These are phyloP conservation scores for Zelleria hepariella DNA, from an alignment of 2,888 invertebrate genomes.

Conservation along the genomic window DNA sequence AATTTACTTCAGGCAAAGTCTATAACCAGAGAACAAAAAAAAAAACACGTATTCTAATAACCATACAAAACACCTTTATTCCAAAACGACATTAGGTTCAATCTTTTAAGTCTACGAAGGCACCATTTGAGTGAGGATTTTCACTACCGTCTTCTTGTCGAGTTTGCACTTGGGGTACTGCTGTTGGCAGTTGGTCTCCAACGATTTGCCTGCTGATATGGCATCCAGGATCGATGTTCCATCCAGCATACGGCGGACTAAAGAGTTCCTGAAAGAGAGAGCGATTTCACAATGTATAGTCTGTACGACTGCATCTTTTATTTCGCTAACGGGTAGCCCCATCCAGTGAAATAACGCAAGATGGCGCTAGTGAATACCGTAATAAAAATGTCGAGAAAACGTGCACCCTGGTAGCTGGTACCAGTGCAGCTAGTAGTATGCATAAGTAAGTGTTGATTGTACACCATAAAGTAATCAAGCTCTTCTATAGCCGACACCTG, in stretches of 20 bases:
- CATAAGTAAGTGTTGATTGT: no score
- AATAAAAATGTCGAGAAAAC: no score
- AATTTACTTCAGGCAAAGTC: no score
- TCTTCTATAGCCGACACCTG: no score
- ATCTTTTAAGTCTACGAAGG: slow-evolving; percentile 48
- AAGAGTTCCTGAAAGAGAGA: slow-evolving; percentile 71
- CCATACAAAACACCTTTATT: neutral
- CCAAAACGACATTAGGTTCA: no score
- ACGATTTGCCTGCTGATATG: slow-evolving; percentile 74
- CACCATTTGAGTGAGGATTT: slow-evolving; percentile 77
- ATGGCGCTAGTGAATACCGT: no score
- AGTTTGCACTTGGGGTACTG: slow-evolving; percentile 78
- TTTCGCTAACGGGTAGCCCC: no score
- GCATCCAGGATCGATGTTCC: slow-evolving; percentile 81
- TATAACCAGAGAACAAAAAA: neutral
- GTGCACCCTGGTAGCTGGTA: no score
- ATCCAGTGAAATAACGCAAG: no score
- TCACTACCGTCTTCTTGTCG: slow-evolving; percentile 76
- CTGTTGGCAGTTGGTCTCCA: slow-evolving; percentile 71
- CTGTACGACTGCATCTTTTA: no score
- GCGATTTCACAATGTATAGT: neutral
- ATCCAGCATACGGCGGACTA: slow-evolving; percentile 78
- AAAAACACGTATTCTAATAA: neutral
- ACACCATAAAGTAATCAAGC: no score
- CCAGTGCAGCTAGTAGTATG: no score